Conservation (phyloP, 2,797 vertebrate species). For the Clangula hyemalis region DNA sequence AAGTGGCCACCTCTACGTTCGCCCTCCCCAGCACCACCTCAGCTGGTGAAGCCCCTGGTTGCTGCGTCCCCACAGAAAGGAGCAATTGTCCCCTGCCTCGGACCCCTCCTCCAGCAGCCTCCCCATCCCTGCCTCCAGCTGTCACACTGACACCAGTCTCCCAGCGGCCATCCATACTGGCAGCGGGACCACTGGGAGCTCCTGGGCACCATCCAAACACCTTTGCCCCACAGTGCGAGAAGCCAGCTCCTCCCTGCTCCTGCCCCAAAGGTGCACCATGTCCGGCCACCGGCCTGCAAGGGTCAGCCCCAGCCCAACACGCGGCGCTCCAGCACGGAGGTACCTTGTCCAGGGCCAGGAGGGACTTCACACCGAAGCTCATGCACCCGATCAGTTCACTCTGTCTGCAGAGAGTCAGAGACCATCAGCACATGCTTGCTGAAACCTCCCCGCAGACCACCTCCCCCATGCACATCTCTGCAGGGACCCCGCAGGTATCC, state of each 20-base stretch:
- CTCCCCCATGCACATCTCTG: background rate
- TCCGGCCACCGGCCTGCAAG: background rate
- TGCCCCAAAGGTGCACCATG: background rate
- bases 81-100: background rate
- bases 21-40: background rate
- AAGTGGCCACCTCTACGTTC: background rate
- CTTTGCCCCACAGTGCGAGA: background rate
- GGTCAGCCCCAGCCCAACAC: background rate
- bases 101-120: background rate
- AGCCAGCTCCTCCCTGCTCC: background rate
- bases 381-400: conserved; percentile 85
- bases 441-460: background rate
- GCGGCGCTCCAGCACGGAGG: fast-evolving
- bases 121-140: background rate
- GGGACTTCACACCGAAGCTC: conserved; percentile 89
- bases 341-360: conserved; percentile 85
- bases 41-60: background rate
- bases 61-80: background rate
- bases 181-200: background rate
- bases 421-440: fast-evolving
- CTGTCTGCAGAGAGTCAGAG: conserved; percentile 36
- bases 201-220: background rate
- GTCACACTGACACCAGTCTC: background rate
- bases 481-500: background rate
- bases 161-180: background rate